phyloP scores from a whole-genome alignment of 23 tunicate genomes.

The Styela plicata region DNA sequence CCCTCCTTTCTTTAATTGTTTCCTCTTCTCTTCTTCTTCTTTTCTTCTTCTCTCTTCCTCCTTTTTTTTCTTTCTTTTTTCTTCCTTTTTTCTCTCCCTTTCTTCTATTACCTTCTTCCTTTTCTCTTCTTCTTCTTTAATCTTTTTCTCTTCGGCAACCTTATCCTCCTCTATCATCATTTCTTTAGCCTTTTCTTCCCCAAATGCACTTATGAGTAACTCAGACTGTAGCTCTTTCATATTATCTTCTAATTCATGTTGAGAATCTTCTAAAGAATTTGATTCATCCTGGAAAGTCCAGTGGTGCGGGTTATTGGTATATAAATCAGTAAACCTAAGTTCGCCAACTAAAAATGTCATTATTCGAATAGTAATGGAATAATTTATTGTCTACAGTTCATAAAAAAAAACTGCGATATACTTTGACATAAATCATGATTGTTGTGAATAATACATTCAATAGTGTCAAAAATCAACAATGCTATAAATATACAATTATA shows the following conservation, averaged over 20 bases:
- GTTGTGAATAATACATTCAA: too few relatives aligned
- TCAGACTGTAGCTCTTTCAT: neutral
- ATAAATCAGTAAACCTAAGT: too few relatives aligned
- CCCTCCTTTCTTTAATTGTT: neutral
- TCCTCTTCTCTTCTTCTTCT: neutral
- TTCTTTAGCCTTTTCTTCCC: neutral
- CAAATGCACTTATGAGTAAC: neutral
- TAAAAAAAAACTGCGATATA: too few relatives aligned
- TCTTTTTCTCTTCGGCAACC: neutral
- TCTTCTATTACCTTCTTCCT: neutral
- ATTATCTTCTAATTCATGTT: conserved; percentile 3
- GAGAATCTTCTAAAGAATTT: neutral
- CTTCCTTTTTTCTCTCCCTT: too few relatives aligned
- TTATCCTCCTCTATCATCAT: neutral
- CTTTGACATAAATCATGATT: too few relatives aligned
- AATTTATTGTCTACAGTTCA: too few relatives aligned
- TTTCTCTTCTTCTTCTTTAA: neutral
- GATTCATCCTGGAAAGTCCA: conserved; percentile 2
- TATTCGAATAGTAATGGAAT: too few relatives aligned
- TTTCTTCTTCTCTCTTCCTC: neutral
- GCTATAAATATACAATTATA: too few relatives aligned
- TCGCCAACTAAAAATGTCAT: too few relatives aligned
- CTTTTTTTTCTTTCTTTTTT: neutral
- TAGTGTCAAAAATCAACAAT: too few relatives aligned
- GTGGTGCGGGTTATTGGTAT: neutral